Percentiles rank a stretch among this genome's conserved stretches.
Conservation (phyloP, 1,140 invertebrate species). For the Adelges cooleyi region DNA sequence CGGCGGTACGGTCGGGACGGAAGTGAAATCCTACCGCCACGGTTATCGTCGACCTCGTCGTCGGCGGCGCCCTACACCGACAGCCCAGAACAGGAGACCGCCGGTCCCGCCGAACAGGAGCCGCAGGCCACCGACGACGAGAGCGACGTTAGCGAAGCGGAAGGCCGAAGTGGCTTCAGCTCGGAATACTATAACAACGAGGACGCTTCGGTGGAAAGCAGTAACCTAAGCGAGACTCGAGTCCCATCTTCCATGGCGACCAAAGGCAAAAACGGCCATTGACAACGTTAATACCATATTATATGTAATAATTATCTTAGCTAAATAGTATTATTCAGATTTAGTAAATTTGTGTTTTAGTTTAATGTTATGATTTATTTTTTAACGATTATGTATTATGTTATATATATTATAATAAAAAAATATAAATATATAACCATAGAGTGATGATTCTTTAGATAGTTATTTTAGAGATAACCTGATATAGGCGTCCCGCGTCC, state of each 20-base stretch:
- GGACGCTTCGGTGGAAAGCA: constrained; percentile 7
- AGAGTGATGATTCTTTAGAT: too few species aligned
- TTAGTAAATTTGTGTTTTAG: too few species aligned
- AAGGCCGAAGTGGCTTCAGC: neutral
- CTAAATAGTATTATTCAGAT: too few species aligned
- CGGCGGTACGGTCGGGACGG: constrained; percentile 14
- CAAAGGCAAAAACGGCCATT: constrained; percentile 25
- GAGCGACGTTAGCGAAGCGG: neutral
- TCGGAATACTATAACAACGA: neutral
- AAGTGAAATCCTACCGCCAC: neutral
- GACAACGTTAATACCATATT: too few species aligned
- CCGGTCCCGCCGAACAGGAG: neutral
- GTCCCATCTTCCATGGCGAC: neutral
- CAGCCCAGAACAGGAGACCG: neutral
- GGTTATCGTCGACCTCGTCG: neutral
- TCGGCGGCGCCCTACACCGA: neutral
- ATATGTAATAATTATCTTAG: too few species aligned
- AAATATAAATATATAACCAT: too few species aligned
- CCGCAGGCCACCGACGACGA: neutral
- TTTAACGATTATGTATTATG: too few species aligned
- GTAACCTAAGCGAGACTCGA: neutral
- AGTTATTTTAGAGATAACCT: too few species aligned
- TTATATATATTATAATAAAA: too few species aligned
- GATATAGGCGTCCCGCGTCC: too few species aligned
- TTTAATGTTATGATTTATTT: too few species aligned